phyloP scores from a whole-genome alignment of 2,888 invertebrate genomes.

The Podabrus alpinus region DNA sequence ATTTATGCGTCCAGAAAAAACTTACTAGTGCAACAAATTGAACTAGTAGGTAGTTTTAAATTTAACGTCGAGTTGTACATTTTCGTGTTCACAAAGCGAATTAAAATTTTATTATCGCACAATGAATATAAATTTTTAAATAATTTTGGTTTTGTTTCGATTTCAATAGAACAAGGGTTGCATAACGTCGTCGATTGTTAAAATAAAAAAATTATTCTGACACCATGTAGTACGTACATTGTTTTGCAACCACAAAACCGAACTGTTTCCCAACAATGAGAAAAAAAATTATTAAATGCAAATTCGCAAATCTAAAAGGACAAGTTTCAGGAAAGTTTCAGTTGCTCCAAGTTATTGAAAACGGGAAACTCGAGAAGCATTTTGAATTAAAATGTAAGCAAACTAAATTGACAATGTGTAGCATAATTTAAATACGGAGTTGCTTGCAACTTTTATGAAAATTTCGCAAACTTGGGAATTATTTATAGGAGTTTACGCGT shows the following conservation, averaged over 20 bases:
- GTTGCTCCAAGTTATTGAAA: background rate
- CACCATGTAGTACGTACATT: background rate
- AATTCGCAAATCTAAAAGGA: background rate
- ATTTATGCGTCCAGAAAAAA: background rate
- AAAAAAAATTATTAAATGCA: background rate
- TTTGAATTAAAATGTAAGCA: background rate
- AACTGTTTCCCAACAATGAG: background rate
- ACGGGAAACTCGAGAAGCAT: background rate
- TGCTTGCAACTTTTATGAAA: background rate
- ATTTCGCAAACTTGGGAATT: background rate
- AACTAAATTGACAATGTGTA: background rate
- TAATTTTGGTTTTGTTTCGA: background rate
- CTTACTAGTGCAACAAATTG: background rate
- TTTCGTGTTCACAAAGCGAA: background rate
- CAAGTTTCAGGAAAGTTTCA: background rate
- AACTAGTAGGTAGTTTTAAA: background rate
- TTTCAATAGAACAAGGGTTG: background rate
- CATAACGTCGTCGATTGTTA: too few species aligned
- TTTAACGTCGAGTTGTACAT: background rate
- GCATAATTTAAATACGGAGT: background rate
- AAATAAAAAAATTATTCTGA: too few species aligned
- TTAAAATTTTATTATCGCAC: background rate
- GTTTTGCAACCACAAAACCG: background rate
- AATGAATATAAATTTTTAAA: background rate
- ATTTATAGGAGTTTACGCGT: background rate